Evolutionary conservation across 2,113 vertebrate genomes (phyloP).

Genomic region (Holacanthus passer): DNA sequence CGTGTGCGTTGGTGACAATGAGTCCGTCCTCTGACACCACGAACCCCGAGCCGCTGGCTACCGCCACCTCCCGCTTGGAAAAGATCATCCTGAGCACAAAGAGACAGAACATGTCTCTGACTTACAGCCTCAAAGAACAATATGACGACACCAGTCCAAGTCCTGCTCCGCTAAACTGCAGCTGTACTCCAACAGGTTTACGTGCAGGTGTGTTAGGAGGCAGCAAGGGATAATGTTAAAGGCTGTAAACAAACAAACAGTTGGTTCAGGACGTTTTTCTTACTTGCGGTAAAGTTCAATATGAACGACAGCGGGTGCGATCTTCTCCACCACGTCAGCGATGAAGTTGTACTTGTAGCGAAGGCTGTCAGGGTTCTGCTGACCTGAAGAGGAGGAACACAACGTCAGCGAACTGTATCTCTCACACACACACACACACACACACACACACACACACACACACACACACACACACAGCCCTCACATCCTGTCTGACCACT

Average conservation of each 20-base stretch:
- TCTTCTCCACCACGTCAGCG: slow-evolving; percentile 98
- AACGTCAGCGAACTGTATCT: not conserved
- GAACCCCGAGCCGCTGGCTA: slow-evolving; percentile 96
- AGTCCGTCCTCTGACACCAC: slow-evolving; percentile 96
- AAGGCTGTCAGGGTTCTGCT: slow-evolving; percentile 92
- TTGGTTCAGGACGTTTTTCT: slow-evolving; percentile 34
- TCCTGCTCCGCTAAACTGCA: not conserved
- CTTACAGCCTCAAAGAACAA: not conserved
- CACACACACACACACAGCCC: not conserved
- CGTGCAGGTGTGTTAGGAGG: not conserved
- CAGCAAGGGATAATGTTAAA: not conserved
- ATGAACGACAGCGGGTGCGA: slow-evolving; percentile 96
- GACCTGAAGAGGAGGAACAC: slow-evolving; percentile 81
- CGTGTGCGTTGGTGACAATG: slow-evolving; percentile 97
- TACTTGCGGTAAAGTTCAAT: slow-evolving; percentile 98
- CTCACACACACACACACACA: slow-evolving; percentile 10
- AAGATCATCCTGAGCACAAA: slow-evolving; percentile 87
- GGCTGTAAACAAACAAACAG: not conserved
- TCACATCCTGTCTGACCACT: not conserved
- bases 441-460: not conserved
- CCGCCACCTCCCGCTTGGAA: slow-evolving; percentile 92
- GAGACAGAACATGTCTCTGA: not conserved
- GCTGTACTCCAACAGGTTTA: not conserved
- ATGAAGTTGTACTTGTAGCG: slow-evolving; percentile 97
- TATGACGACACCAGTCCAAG: not conserved